Percentiles rank a stretch among this genome's conserved stretches.
Evolutionary conservation across 2,797 vertebrate genomes (phyloP).

Genomic region (Microctenopoma steveboyesi): DNA sequence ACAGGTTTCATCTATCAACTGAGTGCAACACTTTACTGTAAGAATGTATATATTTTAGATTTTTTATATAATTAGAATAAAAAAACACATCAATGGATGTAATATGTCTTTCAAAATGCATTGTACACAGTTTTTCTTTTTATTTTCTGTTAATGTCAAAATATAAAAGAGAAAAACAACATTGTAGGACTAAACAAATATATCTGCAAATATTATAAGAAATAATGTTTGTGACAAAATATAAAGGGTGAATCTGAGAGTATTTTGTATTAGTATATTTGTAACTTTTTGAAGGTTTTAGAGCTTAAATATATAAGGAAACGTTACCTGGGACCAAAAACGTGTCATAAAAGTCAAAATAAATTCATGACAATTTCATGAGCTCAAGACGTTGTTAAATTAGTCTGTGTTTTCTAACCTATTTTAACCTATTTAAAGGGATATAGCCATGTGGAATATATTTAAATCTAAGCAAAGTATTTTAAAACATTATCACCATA

Average conservation of each 20-base stretch:
- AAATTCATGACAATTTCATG: not conserved
- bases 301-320: not conserved
- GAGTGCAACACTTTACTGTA: not conserved
- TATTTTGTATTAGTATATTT: not conserved
- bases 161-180: not conserved
- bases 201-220: not conserved
- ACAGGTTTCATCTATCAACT: not conserved
- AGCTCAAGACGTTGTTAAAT: not conserved
- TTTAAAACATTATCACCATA: not conserved
- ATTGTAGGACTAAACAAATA: not conserved
- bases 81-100: no score
- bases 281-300: not conserved
- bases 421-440: not conserved
- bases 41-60: not conserved
- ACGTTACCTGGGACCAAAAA: no score
- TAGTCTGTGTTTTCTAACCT: not conserved
- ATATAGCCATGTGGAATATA: not conserved
- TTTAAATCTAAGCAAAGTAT: not conserved
- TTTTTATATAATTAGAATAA: not conserved
- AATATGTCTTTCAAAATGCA: not conserved
- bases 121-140: not conserved
- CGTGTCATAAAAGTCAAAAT: no score
- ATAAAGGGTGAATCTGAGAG: no score
- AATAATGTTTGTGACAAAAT: not conserved
- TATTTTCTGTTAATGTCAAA: not conserved